phyloP scores from a whole-genome alignment of 2,888 invertebrate species.

The Lordiphosa andalusiaca region DNA sequence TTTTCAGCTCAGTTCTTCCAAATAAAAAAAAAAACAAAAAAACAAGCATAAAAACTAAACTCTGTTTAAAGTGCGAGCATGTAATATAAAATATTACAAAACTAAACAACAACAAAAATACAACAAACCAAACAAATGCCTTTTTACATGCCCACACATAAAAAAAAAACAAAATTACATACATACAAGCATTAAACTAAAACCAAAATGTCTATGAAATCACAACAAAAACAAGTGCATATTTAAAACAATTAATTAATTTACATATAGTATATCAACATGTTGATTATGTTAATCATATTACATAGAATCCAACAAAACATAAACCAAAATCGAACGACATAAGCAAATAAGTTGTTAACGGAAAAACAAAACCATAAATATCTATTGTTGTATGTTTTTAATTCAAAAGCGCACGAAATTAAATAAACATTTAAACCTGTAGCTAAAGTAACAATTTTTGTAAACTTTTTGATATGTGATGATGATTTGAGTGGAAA shows the following conservation, averaged over 20 bases:
- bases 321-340: conserved; percentile 18
- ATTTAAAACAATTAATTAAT: conserved; percentile 32
- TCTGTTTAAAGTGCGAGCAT: conserved; percentile 7
- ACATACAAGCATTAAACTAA: conserved; percentile 31
- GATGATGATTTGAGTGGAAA: conserved; percentile 77
- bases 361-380: conserved; percentile 18
- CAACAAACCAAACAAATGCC: conserved; percentile 74
- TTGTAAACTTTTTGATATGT: conserved; percentile 77
- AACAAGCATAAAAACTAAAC: conserved; percentile 19
- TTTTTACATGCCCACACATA: conserved; percentile 75
- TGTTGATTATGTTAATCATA: conserved; percentile 62
- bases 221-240: conserved; percentile 5
- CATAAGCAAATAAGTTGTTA: conserved; percentile 49
- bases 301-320: background rate
- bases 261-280: conserved; percentile 49
- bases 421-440: conserved; percentile 33
- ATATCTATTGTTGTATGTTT: conserved; percentile 69
- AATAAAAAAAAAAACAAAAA: conserved; percentile 22
- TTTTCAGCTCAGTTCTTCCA: conserved; percentile 67
- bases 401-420: conserved; percentile 64
- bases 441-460: conserved; percentile 65
- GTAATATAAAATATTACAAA: conserved; percentile 20
- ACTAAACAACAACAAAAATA: conserved; percentile 23
- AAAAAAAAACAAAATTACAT: conserved; percentile 35
- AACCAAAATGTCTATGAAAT: conserved; percentile 16